A percentile compares a stretch with the other conserved stretches of the same genome.
These are phyloP conservation scores for Anabacerthia variegaticeps DNA, from an alignment of 2,797 vertebrate genomes.

Conservation along the genomic window DNA sequence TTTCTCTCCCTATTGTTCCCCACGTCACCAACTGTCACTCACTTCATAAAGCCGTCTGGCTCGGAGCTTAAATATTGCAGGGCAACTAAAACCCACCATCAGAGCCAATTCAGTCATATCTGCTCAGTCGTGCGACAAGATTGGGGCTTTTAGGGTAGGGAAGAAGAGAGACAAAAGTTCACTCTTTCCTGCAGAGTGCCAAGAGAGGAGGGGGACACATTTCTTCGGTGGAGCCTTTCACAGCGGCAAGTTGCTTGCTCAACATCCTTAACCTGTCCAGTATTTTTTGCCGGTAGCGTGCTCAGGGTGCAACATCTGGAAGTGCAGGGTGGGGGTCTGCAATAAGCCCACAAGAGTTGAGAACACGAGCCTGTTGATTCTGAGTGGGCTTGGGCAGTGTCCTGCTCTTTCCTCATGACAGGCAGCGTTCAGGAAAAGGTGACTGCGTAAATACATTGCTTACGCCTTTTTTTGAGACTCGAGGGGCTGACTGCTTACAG, in stretches of 20 bases:
- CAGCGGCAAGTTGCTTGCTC: slow-evolving; percentile 91
- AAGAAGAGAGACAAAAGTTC: slow-evolving; percentile 87
- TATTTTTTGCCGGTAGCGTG: not conserved
- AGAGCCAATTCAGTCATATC: slow-evolving; percentile 94
- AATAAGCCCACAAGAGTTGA: not conserved
- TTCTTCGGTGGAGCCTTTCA: slow-evolving; percentile 82
- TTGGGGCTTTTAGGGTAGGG: slow-evolving; percentile 90
- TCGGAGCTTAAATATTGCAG: slow-evolving; percentile 94
- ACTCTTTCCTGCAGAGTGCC: slow-evolving; percentile 85
- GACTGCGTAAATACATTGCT: not conserved
- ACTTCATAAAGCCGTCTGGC: slow-evolving; percentile 95
- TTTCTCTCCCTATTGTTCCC: slow-evolving; percentile 87
- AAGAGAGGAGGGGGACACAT: slow-evolving; percentile 83
- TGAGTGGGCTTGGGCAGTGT: not conserved
- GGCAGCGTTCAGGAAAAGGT: not conserved
- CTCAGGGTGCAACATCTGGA: not conserved
- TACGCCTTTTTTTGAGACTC: not conserved
- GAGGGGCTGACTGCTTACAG: not conserved
- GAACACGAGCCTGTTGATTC: not conserved
- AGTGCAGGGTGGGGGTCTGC: not conserved
- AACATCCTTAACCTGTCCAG: slow-evolving; percentile 59
- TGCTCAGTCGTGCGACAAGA: slow-evolving; percentile 95
- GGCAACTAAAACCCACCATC: slow-evolving; percentile 96
- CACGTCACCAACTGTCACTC: slow-evolving; percentile 88
- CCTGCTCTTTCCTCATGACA: not conserved